Evolutionary conservation across 1,140 invertebrate genomes (phyloP).

Genomic region (Zaprionus davidi): DNA sequence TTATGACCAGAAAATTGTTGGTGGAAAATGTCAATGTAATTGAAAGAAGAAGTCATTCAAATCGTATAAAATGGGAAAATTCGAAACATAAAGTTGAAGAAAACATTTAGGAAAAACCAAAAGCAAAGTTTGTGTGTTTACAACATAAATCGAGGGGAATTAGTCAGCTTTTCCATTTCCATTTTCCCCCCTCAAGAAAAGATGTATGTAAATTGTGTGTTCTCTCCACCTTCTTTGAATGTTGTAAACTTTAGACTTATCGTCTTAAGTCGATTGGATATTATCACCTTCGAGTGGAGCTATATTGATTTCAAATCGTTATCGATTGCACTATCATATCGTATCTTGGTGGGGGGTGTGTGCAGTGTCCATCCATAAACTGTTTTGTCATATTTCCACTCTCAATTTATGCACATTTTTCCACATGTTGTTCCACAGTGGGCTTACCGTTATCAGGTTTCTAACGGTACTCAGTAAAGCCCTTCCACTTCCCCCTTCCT

Average conservation of each 20-base stretch:
- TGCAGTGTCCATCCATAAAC: conserved; percentile 15
- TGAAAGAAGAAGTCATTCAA: conserved; percentile 27
- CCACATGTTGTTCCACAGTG: conserved; percentile 21
- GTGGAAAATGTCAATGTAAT: conserved; percentile 35
- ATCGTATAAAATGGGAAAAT: conserved; percentile 12
- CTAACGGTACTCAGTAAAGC: conserved; percentile 58
- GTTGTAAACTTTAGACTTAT: conserved; percentile 57
- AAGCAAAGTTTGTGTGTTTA: conserved; percentile 24
- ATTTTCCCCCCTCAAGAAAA: background rate
- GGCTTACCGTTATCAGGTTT: conserved; percentile 61
- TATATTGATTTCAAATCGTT: conserved; percentile 53
- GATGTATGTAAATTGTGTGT: background rate
- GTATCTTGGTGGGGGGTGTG: conserved; percentile 33
- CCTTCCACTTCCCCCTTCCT: background rate
- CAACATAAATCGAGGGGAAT: conserved; percentile 22
- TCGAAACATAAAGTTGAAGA: background rate
- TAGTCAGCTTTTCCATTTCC: conserved; percentile 23
- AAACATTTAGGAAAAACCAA: background rate
- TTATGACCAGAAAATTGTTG: conserved; percentile 45
- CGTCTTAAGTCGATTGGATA: conserved; percentile 38
- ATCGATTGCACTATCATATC: background rate
- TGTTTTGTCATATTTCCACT: conserved; percentile 63
- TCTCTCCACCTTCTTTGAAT: background rate
- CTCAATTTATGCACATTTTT: conserved; percentile 73
- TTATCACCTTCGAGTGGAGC: conserved; percentile 50